These are phyloP conservation scores for Chrysomela aeneicollis DNA, from an alignment of 2,888 invertebrate genomes.

Conservation along the genomic window DNA sequence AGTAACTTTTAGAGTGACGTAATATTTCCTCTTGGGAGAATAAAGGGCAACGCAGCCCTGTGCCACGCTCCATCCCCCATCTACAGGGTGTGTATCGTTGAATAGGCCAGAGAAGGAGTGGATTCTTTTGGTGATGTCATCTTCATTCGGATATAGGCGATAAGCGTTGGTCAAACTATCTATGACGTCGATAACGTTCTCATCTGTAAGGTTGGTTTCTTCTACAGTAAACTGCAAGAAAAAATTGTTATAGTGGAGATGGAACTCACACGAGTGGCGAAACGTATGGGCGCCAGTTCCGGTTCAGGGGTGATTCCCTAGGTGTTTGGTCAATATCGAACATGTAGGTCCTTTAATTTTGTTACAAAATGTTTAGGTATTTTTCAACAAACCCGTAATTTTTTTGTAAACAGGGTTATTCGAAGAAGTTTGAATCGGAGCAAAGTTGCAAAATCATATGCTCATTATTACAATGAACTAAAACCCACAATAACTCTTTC, in stretches of 20 bases:
- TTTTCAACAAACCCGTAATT: too few relatives aligned
- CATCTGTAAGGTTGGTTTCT: background rate
- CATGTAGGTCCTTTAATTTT: too few relatives aligned
- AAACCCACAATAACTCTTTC: too few relatives aligned
- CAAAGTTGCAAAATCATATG: too few relatives aligned
- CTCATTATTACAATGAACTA: too few relatives aligned
- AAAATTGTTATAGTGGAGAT: background rate
- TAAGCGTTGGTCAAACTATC: background rate
- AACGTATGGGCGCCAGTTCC: too few relatives aligned
- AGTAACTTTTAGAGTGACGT: background rate
- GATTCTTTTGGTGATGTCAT: background rate
- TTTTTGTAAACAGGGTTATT: too few relatives aligned
- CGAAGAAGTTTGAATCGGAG: too few relatives aligned
- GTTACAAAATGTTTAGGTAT: too few relatives aligned
- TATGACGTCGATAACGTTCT: background rate
- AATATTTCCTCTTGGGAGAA: background rate
- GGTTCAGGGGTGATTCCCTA: background rate
- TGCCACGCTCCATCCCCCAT: constrained; percentile 18
- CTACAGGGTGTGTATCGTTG: background rate
- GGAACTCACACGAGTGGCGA: background rate
- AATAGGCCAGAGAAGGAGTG: constrained; percentile 4
- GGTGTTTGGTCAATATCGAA: too few relatives aligned
- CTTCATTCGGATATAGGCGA: background rate
- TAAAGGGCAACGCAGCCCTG: constrained; percentile 8
- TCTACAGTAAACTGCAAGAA: background rate